phyloP scores from a whole-genome alignment of 1,140 invertebrate genomes.

The Caenorhabditis latens region DNA sequence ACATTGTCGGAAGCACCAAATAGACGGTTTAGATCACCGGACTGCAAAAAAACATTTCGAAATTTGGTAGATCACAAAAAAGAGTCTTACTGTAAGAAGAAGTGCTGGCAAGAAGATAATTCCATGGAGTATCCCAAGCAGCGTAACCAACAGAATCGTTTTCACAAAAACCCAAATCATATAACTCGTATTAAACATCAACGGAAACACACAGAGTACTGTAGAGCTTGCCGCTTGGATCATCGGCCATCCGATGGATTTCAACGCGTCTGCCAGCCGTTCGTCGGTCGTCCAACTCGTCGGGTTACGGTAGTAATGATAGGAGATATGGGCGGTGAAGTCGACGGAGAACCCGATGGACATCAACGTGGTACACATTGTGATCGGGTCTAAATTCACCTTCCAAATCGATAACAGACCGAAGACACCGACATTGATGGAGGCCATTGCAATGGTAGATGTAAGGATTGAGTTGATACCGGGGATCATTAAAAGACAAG shows the following conservation, averaged over 20 bases:
- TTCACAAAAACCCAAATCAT: conserved; percentile 80
- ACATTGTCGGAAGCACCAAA: neutral
- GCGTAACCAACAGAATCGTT: conserved; percentile 66
- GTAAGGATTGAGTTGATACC: conserved; percentile 60
- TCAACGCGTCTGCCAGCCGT: conserved; percentile 66
- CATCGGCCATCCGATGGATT: conserved; percentile 86
- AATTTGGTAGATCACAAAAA: neutral
- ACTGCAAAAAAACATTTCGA: neutral
- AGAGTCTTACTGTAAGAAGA: conserved; percentile 59
- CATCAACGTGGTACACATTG: conserved; percentile 69
- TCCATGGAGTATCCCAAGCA: conserved; percentile 66
- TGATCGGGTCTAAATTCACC: conserved; percentile 68
- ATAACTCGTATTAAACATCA: conserved; percentile 90
- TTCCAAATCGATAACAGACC: conserved; percentile 66
- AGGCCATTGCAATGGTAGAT: conserved; percentile 66
- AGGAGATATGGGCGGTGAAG: conserved; percentile 69
- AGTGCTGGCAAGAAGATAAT: conserved; percentile 66
- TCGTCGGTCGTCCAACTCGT: conserved; percentile 60
- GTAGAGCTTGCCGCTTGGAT: conserved; percentile 93
- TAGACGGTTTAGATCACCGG: neutral
- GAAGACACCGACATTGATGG: conserved; percentile 68
- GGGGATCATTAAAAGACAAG: conserved; percentile 67
- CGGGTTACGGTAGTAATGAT: conserved; percentile 68
- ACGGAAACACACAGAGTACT: conserved; percentile 87
- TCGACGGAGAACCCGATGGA: conserved; percentile 67